A percentile compares a stretch with the other conserved stretches of the same genome.
Evolutionary conservation across 2,113 vertebrate species (phyloP).

Genomic region (Corythornis vintsioides): DNA sequence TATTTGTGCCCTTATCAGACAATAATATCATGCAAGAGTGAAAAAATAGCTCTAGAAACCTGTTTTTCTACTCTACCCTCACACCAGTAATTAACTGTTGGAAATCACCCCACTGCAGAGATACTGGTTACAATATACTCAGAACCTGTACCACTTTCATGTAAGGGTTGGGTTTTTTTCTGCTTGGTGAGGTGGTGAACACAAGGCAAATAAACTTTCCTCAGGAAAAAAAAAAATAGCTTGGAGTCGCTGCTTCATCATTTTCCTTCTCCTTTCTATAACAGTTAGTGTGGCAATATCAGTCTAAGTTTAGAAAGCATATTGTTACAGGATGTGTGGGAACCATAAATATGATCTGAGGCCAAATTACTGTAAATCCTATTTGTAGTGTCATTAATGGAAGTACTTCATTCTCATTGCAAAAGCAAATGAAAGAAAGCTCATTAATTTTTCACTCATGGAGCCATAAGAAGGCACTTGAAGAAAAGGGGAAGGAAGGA

Average conservation of each 20-base stretch:
- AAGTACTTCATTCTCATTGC: constrained; percentile 42
- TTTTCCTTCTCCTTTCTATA: constrained; percentile 55
- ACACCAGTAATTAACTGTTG: neutral
- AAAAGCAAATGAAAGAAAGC: neutral
- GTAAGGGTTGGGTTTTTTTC: neutral
- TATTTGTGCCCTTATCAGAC: neutral
- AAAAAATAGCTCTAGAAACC: neutral
- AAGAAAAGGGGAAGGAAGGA: neutral
- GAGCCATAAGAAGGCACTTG: constrained; percentile 6
- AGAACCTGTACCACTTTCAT: neutral
- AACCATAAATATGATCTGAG: constrained; percentile 47
- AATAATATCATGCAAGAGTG: neutral
- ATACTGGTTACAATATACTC: neutral
- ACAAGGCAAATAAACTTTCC: neutral
- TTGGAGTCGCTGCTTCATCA: constrained; percentile 4
- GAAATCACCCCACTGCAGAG: neutral
- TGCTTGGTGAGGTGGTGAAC: neutral
- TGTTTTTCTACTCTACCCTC: neutral
- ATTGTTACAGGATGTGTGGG: constrained; percentile 58
- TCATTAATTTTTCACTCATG: constrained; percentile 58
- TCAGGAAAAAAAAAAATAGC: neutral
- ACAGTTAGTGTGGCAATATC: constrained; percentile 35
- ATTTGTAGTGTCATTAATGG: constrained; percentile 62
- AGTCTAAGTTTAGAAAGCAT: constrained; percentile 44
- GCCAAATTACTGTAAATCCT: constrained; percentile 62